phyloP scores from a whole-genome alignment of 2,113 vertebrate species.

The Microtus pennsylvanicus region DNA sequence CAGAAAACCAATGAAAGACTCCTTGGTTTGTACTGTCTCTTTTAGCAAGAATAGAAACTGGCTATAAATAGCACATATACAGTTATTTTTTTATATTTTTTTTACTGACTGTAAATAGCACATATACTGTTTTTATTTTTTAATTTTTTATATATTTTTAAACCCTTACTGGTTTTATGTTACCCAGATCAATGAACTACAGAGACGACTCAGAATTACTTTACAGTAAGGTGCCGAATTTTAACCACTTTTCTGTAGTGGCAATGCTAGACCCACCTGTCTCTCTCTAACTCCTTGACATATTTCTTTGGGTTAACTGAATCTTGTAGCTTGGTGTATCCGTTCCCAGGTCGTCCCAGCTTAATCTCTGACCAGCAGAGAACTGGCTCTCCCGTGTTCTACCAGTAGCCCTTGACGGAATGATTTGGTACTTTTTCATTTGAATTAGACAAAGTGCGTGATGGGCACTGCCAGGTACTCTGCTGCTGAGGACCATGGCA shows the following conservation, averaged over 20 bases:
- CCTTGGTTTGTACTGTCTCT: not conserved
- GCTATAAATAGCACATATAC: not conserved
- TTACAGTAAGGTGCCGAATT: not conserved
- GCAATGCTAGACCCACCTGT: not conserved
- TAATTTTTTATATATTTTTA: not conserved
- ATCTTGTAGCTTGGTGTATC: not conserved
- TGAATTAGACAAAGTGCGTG: not conserved
- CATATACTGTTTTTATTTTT: no score
- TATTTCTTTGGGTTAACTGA: not conserved
- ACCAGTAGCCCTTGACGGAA: not conserved
- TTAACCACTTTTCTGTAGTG: not conserved
- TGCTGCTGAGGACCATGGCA: not conserved
- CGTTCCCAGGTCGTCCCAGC: not conserved
- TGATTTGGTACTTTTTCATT: not conserved
- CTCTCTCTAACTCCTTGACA: not conserved
- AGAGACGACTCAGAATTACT: no score
- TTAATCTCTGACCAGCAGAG: not conserved
- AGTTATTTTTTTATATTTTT: not conserved
- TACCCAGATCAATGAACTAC: no score
- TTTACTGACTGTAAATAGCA: no score
- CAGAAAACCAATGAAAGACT: not conserved
- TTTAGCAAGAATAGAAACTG: conserved; percentile 7
- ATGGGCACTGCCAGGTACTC: not conserved
- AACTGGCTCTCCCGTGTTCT: not conserved
- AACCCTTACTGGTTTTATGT: not conserved